phyloP scores from a whole-genome alignment of 2,797 vertebrate genomes.

The Euphonia xanthogaster region DNA sequence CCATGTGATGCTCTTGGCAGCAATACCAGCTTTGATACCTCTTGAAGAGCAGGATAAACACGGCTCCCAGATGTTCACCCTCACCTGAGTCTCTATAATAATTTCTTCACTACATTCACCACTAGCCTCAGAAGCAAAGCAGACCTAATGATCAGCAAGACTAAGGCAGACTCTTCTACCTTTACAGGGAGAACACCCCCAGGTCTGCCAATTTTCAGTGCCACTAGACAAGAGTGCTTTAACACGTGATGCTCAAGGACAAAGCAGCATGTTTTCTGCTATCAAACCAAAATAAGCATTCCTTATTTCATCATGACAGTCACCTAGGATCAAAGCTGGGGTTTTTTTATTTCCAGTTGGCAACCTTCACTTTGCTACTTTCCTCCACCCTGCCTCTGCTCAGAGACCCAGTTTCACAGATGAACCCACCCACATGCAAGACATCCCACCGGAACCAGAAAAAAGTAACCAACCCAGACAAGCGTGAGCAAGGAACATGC shows the following conservation, averaged over 20 bases:
- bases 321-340: not conserved
- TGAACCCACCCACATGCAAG: not conserved
- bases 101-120: not conserved
- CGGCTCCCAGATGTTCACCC: not conserved
- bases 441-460: not conserved
- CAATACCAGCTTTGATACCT: not conserved
- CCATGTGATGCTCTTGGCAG: accelerated
- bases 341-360: not conserved
- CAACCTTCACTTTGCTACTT: not conserved
- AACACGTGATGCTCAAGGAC: not conserved
- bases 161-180: not conserved
- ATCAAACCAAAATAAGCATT: not conserved
- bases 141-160: not conserved
- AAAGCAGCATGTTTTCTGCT: not conserved
- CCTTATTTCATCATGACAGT: not conserved
- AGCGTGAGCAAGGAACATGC: accelerated
- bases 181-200: not conserved
- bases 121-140: not conserved
- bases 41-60: not conserved
- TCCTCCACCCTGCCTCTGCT: not conserved
- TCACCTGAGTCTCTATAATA: not conserved
- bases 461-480: not conserved
- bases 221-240: not conserved
- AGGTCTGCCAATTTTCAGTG: not conserved
- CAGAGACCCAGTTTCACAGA: not conserved